Conservation (phyloP, 30 jellyfish, hydroid and myxozoan species). For the Chrysaora quinquecirrha region DNA sequence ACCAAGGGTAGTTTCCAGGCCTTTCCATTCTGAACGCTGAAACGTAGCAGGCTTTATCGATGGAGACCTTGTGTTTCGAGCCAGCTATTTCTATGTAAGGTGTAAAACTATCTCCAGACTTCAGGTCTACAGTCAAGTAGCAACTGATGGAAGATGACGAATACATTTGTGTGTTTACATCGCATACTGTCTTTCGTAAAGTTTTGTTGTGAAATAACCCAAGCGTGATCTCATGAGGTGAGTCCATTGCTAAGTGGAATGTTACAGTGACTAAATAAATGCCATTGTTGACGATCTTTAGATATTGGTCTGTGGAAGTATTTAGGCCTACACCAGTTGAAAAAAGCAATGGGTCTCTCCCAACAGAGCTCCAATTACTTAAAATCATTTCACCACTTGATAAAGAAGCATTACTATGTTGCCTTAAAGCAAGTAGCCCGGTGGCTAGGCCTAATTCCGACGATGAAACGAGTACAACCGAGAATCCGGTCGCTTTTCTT, state of each 20-base stretch:
- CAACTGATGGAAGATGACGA: slow-evolving; percentile 20
- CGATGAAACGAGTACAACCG: slow-evolving; percentile 36
- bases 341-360: slow-evolving; percentile 20
- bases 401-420: neutral
- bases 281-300: slow-evolving; percentile 13
- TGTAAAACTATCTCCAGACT: neutral
- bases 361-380: slow-evolving; percentile 21
- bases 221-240: slow-evolving; percentile 1
- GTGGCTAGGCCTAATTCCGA: neutral
- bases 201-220: neutral
- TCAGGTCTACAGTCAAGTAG: slow-evolving; percentile 11
- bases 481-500: slow-evolving; percentile 59
- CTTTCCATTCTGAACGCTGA: slow-evolving; percentile 43
- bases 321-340: slow-evolving; percentile 6
- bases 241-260: neutral
- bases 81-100: neutral
- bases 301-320: neutral
- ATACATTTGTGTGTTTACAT: slow-evolving; percentile 6
- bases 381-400: neutral
- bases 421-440: slow-evolving; percentile 40
- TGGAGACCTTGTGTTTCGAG: neutral
- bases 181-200: neutral
- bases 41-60: slow-evolving; percentile 26
- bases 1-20: slow-evolving; percentile 50
- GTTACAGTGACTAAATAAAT: slow-evolving; percentile 19